phyloP scores from a whole-genome alignment of 1,140 invertebrate species.

The Apocrypta bakeri region DNA sequence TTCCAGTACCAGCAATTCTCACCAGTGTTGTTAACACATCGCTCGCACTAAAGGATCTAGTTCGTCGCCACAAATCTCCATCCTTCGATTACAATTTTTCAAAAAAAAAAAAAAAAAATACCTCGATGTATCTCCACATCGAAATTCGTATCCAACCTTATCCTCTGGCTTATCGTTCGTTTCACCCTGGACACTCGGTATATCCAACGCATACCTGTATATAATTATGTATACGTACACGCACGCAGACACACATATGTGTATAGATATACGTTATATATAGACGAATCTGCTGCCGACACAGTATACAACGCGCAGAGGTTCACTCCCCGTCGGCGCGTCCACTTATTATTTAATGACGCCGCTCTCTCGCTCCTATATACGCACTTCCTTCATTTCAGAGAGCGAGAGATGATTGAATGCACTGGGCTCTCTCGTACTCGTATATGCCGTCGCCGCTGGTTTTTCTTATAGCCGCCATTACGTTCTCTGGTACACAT shows the following conservation, averaged over 20 bases:
- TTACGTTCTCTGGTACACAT: neutral
- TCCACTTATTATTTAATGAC: conserved; percentile 18
- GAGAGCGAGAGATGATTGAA: conserved; percentile 18
- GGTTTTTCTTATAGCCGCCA: conserved; percentile 2
- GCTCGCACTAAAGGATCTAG: no score
- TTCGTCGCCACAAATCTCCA: no score
- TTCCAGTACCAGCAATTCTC: no score
- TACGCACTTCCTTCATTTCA: conserved; percentile 33
- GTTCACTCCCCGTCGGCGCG: conserved; percentile 53
- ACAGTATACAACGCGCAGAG: conserved; percentile 55
- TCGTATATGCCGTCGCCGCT: neutral
- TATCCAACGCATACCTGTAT: no score
- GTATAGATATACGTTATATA: no score
- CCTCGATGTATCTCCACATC: no score
- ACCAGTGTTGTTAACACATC: no score
- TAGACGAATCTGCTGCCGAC: neutral
- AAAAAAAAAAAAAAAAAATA: no score
- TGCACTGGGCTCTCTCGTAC: neutral
- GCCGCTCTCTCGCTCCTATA: neutral
- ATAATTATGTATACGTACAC: neutral
- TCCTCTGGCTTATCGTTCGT: no score
- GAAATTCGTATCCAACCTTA: no score
- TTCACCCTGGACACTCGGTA: no score
- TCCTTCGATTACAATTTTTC: no score
- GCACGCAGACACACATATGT: neutral